Base-by-base conservation (phyloP, 2,888 invertebrate species). In the Mycalesis mineus region DNA sequence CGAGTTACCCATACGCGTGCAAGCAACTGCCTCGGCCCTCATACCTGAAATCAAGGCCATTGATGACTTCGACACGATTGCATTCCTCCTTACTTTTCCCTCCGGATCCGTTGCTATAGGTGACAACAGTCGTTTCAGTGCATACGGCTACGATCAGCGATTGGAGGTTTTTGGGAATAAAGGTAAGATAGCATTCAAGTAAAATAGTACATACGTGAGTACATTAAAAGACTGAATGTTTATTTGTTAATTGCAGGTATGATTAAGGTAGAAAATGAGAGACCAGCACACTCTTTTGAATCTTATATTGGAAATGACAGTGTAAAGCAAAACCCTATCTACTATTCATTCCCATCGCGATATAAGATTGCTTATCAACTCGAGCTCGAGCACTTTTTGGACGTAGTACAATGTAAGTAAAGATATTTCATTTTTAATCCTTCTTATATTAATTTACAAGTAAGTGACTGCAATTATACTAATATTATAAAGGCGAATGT, bases 81-180 rank as follows among this genome's bases (percentile, higher is more conserved):
- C 84, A 1, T 91, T 91, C 51, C 77, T 91, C 3, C 75, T 94
- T 37, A 91, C 91, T 44, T 94, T 92, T 71, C 91, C 92, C 0
- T 92, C 92, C 40, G 94, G 94, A 1, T 89, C 92, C 2, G 74
- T 94, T 22, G 93, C 89, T 3, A 82, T 91, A 50, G 91, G 93
- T 44, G 94, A 94, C 72, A 80, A 92, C 56, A 92, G 92, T 65
- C 84, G 94, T 33, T 91, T 88, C 73, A 91, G 92, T 33, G 78
- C 80, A 9, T 93, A 92, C 68, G 94, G 94, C 1, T 94, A 94
- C 67, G 94, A 94, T 64, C 93, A 94, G 73, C 86, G 94, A 62
- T 71, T 94, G 0, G 94, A 94, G 81, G 92, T 89, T 8, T 92
- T 92, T 64, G 93, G 93, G 44, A 84, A 90, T 14, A 91, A 90